A percentile compares a stretch with the other conserved stretches of the same genome.
Conservation (phyloP, 2,888 invertebrate genomes). For the Monoplex corrugatus region DNA sequence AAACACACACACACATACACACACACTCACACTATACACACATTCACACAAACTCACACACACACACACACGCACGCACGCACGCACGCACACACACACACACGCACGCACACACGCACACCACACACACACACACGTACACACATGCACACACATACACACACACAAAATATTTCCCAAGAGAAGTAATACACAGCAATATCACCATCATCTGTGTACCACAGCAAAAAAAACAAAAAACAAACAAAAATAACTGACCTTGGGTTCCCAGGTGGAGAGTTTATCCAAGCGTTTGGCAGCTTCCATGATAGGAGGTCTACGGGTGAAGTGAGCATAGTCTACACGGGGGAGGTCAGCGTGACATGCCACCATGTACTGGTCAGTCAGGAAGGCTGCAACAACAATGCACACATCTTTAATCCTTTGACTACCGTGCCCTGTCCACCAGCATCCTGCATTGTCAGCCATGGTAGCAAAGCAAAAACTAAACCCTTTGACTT, state of each 20-base stretch:
- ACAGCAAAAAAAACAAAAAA: too few species aligned
- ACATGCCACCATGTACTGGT: conserved; percentile 77
- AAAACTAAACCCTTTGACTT: too few species aligned
- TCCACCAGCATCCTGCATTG: too few species aligned
- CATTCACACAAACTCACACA: conserved; percentile 7
- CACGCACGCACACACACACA: background rate
- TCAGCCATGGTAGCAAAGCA: too few species aligned
- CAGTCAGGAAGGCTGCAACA: conserved; percentile 74
- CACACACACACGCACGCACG: background rate
- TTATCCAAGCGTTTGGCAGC: conserved; percentile 80
- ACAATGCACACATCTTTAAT: background rate
- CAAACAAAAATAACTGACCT: too few species aligned
- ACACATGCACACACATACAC: too few species aligned
- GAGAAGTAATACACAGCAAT: too few species aligned
- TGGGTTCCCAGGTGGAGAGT: conserved; percentile 80
- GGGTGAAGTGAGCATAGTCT: conserved; percentile 79
- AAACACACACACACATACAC: background rate
- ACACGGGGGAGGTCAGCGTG: conserved; percentile 78
- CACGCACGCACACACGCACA: background rate
- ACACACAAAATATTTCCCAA: too few species aligned
- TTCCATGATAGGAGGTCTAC: conserved; percentile 74
- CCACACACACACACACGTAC: too few species aligned
- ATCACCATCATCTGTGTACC: too few species aligned
- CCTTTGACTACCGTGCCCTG: too few species aligned
- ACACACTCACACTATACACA: conserved; percentile 20